Evolutionary conservation across 2,888 invertebrate species (phyloP).

Genomic region (Pimpla rufipes): DNA sequence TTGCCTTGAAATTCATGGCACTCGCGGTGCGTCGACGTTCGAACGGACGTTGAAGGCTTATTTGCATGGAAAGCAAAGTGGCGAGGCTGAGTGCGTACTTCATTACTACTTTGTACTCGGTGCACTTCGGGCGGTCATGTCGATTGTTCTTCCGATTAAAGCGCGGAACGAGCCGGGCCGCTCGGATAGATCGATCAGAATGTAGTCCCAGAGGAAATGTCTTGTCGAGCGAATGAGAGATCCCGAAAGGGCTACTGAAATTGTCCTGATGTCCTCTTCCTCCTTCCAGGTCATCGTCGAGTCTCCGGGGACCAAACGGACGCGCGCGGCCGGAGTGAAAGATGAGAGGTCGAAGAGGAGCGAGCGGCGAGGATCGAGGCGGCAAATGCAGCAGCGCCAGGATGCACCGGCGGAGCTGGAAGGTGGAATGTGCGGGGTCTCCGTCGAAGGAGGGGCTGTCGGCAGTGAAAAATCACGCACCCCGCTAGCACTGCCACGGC

Average conservation of each 20-base stretch:
- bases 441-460: slow-evolving; percentile 82
- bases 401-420: slow-evolving; percentile 68
- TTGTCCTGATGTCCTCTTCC: neutral
- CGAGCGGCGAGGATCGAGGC: slow-evolving; percentile 48
- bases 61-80: slow-evolving; percentile 20
- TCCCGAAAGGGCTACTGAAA: neutral
- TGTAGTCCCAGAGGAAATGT: neutral
- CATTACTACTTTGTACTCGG: slow-evolving; percentile 13
- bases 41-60: neutral
- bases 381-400: slow-evolving; percentile 67
- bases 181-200: neutral
- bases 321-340: slow-evolving; percentile 72
- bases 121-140: neutral
- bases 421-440: slow-evolving; percentile 80
- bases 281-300: slow-evolving; percentile 10
- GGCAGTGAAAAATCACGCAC: slow-evolving; percentile 83
- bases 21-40: neutral
- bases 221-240: neutral
- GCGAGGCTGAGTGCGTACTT: neutral
- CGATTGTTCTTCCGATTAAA: neutral
- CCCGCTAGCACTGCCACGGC: slow-evolving; percentile 78
- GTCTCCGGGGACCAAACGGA: slow-evolving; percentile 59
- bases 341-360: slow-evolving; percentile 55
- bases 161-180: neutral
- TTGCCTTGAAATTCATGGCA: slow-evolving; percentile 7